Base-by-base conservation (phyloP, 2,797 vertebrate genomes). In the Microctenopoma stevenorrisi region DNA sequence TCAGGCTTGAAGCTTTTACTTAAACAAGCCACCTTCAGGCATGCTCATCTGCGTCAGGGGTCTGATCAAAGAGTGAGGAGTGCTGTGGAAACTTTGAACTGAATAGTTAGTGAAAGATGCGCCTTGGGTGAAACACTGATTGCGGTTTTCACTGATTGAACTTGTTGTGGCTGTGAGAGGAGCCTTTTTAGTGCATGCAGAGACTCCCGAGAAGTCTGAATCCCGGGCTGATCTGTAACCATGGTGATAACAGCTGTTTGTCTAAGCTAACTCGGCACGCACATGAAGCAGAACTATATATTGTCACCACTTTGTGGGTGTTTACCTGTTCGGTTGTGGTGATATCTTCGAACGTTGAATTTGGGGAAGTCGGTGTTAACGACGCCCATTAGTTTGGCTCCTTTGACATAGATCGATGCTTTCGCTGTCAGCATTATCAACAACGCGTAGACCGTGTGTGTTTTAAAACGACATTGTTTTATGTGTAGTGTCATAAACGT, bases 11-110 rank as follows among this genome's bases (percentile, higher is more conserved):
- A 79, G 76, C 82, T 33, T 1, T 82, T 66, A 72, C 81, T 64
- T 51, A 48, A 72, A 79, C 43, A 30, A 53, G 54, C 68, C 65
- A 62, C 61, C 40, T 62, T 64, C 57, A 51, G 59, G 71, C 74
- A 66, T 38, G 54, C 70, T 82, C 69, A 44, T 80, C 62, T 82
- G 62, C 78, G 83, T 88, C 79, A 68, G 71, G 75, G 81, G 70
- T 81, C 73, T 86, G 64, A 80, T 43, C 58, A 52, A 73, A 66
- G 64, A 72, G 35, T 40, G 61, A 79, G 44, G 38, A 58, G 61
- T 79, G 51, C 49, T 63, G 7, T 69, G 11, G 76, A 80, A 65
- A 66, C 69, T 83, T 71, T 81, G 51, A 70, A 66, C 64, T 48
- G 38, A 64, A 59, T n/a, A 52, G 37, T 40, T 70, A 55, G 63